A percentile compares a stretch with the other conserved stretches of the same genome.
phyloP scores from a whole-genome alignment of 2,113 vertebrate species.

The Mesoclemmys tuberculata region DNA sequence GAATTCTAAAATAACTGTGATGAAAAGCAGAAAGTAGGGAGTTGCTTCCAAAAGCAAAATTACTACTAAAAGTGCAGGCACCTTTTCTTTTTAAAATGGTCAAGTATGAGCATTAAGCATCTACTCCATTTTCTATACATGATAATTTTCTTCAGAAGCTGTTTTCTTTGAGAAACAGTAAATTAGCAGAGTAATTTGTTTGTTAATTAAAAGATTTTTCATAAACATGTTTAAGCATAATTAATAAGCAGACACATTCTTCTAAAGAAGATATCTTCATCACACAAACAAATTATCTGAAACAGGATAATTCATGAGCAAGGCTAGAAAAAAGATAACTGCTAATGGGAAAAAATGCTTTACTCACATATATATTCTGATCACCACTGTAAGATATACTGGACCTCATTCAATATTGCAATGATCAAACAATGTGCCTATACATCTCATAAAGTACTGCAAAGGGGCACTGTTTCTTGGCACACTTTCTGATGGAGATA shows the following conservation, averaged over 20 bases:
- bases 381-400: neutral
- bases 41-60: neutral
- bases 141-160: neutral
- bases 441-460: neutral
- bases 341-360: neutral
- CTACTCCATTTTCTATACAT: neutral
- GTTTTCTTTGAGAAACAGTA: neutral
- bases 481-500: neutral
- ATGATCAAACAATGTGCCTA: neutral
- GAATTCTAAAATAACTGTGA: neutral
- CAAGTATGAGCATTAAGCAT: neutral
- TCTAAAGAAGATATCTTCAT: neutral
- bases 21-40: neutral
- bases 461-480: neutral
- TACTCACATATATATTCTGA: neutral
- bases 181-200: neutral
- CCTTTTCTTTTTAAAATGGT: conserved; percentile 34
- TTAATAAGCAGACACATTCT: neutral
- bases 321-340: neutral
- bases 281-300: neutral
- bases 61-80: neutral
- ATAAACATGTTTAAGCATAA: conserved; percentile 4
- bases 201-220: neutral
- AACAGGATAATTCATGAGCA: neutral
- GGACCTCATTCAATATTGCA: neutral